These are phyloP conservation scores for Prenolepis imparis DNA, from an alignment of 2,888 invertebrate genomes.

Conservation along the genomic window DNA sequence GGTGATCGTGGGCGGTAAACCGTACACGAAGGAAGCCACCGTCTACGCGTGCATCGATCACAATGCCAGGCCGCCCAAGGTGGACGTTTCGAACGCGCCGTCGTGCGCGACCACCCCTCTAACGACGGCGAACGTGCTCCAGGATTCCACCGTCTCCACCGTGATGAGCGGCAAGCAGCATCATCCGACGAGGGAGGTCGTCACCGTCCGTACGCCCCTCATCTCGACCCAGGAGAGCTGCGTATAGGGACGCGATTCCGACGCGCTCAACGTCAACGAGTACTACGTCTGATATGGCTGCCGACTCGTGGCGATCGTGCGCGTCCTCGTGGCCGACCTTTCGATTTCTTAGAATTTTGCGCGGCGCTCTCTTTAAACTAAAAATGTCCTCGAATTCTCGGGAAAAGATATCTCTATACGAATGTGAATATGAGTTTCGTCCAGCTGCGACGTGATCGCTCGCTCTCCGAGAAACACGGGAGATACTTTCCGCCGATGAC, in stretches of 20 bases:
- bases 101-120: slow-evolving; percentile 68
- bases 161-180: slow-evolving; percentile 76
- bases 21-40: slow-evolving; percentile 90
- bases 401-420: slow-evolving; percentile 28
- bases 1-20: slow-evolving; percentile 86
- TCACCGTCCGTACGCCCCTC: slow-evolving; percentile 84
- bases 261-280: slow-evolving; percentile 85
- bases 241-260: slow-evolving; percentile 85
- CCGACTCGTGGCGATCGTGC: slow-evolving; percentile 59
- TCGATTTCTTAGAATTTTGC: slow-evolving; percentile 12
- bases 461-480: not conserved
- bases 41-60: slow-evolving; percentile 93
- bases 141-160: slow-evolving; percentile 70
- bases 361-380: not conserved
- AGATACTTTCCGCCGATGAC: slow-evolving; percentile 13
- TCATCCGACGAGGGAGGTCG: slow-evolving; percentile 84
- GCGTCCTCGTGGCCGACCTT: slow-evolving; percentile 59
- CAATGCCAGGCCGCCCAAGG: slow-evolving; percentile 87
- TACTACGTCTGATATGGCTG: slow-evolving; percentile 84
- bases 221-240: slow-evolving; percentile 85
- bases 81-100: slow-evolving; percentile 74
- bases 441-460: slow-evolving; percentile 13
- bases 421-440: slow-evolving; percentile 24
- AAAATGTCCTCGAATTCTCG: slow-evolving; percentile 32
- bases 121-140: slow-evolving; percentile 71